Percentiles rank a stretch among this genome's conserved stretches.
Evolutionary conservation across 2,888 invertebrate species (phyloP).

Genomic region (Nysson spinosus): DNA sequence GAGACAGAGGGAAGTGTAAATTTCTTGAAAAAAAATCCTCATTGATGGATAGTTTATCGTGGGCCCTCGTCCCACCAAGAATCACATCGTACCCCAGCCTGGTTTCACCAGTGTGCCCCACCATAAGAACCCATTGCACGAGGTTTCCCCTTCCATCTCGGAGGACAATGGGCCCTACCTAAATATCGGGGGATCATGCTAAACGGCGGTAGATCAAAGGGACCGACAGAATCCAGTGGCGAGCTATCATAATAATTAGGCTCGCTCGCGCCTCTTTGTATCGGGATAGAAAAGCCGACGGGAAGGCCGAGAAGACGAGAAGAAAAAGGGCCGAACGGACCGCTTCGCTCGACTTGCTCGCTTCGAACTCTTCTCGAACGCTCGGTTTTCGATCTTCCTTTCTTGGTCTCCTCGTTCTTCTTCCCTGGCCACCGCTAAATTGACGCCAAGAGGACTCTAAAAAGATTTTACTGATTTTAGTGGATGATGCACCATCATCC

Average conservation of each 20-base stretch:
- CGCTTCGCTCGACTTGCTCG: conserved; percentile 33
- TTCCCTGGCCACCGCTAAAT: conserved; percentile 58
- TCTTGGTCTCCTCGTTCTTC: conserved; percentile 18
- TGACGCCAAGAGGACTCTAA: conserved; percentile 71
- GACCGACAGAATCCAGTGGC: conserved; percentile 76
- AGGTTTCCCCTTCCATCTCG: conserved; percentile 35
- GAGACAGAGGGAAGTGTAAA: conserved; percentile 39
- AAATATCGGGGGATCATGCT: conserved; percentile 76
- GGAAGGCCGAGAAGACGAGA: conserved; percentile 56
- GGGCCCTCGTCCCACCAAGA: conserved; percentile 32
- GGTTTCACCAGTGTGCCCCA: conserved; percentile 12
- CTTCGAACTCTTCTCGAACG: conserved; percentile 26
- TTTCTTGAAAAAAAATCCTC: conserved; percentile 51
- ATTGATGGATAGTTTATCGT: conserved; percentile 66
- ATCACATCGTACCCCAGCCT: not conserved
- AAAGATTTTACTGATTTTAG: conserved; percentile 72
- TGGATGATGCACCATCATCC: conserved; percentile 34
- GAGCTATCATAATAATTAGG: conserved; percentile 78
- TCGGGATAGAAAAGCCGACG: conserved; percentile 75
- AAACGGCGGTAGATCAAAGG: conserved; percentile 76
- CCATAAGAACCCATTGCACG: conserved; percentile 34
- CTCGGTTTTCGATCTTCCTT: conserved; percentile 8
- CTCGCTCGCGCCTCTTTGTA: conserved; percentile 77
- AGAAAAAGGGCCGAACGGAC: conserved; percentile 49
- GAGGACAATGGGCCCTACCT: conserved; percentile 65